A percentile compares a stretch with the other conserved stretches of the same genome.
Conservation (phyloP, 2,113 vertebrate species). For the Hippotragus niger region DNA sequence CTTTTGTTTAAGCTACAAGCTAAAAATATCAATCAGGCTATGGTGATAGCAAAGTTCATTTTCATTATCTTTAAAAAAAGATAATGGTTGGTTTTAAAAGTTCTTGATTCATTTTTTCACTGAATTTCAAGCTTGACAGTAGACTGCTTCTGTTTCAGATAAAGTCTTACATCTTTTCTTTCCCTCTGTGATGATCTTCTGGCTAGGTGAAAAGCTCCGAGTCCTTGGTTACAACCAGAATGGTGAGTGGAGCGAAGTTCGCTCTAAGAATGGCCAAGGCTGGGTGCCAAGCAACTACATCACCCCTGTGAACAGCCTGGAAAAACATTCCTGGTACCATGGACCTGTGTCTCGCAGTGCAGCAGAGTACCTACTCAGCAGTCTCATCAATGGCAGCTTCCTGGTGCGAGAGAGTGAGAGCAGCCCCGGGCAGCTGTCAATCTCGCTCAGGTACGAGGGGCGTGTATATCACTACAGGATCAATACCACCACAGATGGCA, state of each 20-base stretch:
- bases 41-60: conserved; percentile 5
- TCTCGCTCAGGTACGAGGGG: conserved; percentile 97
- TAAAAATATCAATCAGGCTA: background rate
- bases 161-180: background rate
- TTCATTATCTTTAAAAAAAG: background rate
- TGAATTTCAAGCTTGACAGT: conserved; percentile 29
- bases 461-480: conserved; percentile 99
- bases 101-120: background rate
- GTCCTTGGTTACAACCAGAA: conserved; percentile 99
- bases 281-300: conserved; percentile 99
- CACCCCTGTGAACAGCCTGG: conserved; percentile 98
- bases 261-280: conserved; percentile 98
- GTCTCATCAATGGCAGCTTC: conserved; percentile 98
- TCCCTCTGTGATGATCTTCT: background rate
- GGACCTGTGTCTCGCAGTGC: conserved; percentile 97
- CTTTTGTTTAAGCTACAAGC: background rate
- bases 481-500: conserved; percentile 93
- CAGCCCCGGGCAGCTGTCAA: conserved; percentile 97
- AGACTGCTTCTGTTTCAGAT: background rate
- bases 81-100: background rate
- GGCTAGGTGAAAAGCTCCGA: conserved; percentile 94
- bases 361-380: conserved; percentile 96
- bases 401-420: conserved; percentile 98
- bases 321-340: conserved; percentile 99
- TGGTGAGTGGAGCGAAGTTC: conserved; percentile 98